Conservation (phyloP, 2,113 vertebrate genomes). For the Phainopepla nitens region DNA sequence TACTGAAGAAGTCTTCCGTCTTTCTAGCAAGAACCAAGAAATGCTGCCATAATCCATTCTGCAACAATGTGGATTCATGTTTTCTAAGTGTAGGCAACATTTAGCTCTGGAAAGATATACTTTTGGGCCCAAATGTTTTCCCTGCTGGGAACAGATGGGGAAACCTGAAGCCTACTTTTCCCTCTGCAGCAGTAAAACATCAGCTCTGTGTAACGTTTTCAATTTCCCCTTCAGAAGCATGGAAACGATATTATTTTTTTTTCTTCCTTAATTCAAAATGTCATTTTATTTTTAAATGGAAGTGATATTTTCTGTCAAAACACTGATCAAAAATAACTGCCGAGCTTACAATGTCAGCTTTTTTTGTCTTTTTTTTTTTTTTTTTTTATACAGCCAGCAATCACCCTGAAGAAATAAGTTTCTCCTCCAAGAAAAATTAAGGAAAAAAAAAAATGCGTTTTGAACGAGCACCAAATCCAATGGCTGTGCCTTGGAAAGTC, state of each 20-base stretch:
- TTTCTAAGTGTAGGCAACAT: neutral
- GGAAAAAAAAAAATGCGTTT: neutral
- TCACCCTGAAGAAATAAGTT: neutral
- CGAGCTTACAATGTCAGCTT: neutral
- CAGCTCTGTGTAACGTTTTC: neutral
- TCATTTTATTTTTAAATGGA: conserved; percentile 54
- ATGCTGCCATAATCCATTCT: neutral
- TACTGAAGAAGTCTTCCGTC: neutral
- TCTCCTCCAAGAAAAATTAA: rapidly evolving
- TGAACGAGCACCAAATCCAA: neutral
- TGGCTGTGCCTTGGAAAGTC: neutral
- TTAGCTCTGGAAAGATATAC: neutral
- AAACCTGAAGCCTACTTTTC: neutral
- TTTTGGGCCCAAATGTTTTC: neutral
- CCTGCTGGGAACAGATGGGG: neutral
- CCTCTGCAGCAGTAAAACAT: neutral
- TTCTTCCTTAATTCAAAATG: neutral
- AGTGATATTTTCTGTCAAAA: conserved; percentile 32
- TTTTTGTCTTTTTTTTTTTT: neutral
- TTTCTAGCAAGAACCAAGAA: neutral
- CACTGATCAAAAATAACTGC: conserved; percentile 28
- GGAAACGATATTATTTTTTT: neutral
- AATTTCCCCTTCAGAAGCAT: neutral
- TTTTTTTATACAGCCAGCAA: neutral
- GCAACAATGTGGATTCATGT: neutral